Percentiles rank a stretch among this genome's conserved stretches.
These are phyloP conservation scores for Uropsilus gracilis DNA, from an alignment of 2,113 vertebrate genomes.

Conservation along the genomic window DNA sequence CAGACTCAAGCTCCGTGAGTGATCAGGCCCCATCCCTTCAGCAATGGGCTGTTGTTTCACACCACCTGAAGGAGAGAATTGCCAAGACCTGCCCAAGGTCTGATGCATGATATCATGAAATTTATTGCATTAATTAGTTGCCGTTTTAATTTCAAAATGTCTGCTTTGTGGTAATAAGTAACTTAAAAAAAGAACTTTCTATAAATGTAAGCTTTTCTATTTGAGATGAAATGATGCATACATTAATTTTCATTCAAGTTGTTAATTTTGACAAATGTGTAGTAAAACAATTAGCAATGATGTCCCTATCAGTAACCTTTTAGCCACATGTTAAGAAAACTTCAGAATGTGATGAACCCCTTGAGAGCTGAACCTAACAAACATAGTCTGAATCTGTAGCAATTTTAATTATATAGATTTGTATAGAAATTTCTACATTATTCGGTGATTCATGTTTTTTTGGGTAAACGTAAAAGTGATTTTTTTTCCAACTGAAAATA, in stretches of 20 bases:
- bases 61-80: neutral
- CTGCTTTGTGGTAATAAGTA: neutral
- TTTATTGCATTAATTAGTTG: neutral
- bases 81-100: neutral
- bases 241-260: neutral
- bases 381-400: neutral
- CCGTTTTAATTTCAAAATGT: neutral
- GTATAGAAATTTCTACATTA: neutral
- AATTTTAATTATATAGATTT: neutral
- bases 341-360: neutral
- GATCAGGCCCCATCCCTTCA: no score
- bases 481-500: neutral
- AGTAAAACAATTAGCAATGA: neutral
- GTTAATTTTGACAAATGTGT: neutral
- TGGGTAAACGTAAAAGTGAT: neutral
- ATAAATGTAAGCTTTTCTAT: neutral
- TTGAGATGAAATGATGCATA: neutral
- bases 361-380: neutral
- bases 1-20: neutral
- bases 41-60: no score
- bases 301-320: neutral
- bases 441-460: neutral
- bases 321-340: neutral
- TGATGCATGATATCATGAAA: neutral
- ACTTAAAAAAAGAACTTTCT: neutral